These are phyloP conservation scores for Papilio glaucus DNA, from an alignment of 1,140 invertebrate species.

Conservation along the genomic window DNA sequence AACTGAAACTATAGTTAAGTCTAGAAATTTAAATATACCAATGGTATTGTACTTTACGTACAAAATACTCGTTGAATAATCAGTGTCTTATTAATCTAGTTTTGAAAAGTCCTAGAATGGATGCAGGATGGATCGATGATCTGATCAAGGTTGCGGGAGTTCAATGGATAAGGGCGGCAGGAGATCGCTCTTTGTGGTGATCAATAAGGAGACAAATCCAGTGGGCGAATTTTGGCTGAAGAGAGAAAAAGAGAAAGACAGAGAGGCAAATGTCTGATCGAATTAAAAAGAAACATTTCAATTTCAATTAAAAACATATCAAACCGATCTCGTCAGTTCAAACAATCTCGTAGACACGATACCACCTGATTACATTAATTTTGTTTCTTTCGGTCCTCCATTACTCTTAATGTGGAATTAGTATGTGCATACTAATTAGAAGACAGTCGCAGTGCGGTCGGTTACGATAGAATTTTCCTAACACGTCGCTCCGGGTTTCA, in stretches of 20 bases:
- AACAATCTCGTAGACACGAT: background rate
- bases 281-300: too few species aligned
- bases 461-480: slow-evolving; percentile 39
- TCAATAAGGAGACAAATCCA: too few species aligned
- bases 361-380: background rate
- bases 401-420: slow-evolving; percentile 20
- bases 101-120: background rate
- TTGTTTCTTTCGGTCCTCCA: background rate
- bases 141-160: too few species aligned
- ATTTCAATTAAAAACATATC: too few species aligned
- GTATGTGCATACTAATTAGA: slow-evolving; percentile 29
- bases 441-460: slow-evolving; percentile 34
- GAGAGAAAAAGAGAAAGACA: too few species aligned
- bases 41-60: background rate
- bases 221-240: too few species aligned
- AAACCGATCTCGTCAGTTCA: background rate
- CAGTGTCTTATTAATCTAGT: background rate
- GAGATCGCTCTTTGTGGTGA: too few species aligned
- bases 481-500: slow-evolving; percentile 44
- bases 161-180: too few species aligned
- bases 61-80: background rate
- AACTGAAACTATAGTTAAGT: background rate
- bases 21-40: background rate
- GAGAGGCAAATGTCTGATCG: too few species aligned
- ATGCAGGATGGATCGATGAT: too few species aligned